Evolutionary conservation across 2,113 vertebrate genomes (phyloP).

Genomic region (Fukomys damarensis): DNA sequence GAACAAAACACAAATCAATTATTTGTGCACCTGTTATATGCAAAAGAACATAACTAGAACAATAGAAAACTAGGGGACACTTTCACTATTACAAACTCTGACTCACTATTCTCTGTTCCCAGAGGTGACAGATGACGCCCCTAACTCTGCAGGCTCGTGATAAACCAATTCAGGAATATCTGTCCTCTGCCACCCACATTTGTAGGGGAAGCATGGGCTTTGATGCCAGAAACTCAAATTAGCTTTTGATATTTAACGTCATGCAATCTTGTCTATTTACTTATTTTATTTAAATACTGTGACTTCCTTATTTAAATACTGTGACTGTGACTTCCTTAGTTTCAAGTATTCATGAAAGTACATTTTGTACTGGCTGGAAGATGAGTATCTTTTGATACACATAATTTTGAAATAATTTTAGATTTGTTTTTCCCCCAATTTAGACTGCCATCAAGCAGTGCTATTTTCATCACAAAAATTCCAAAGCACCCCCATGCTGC

Average conservation of each 20-base stretch:
- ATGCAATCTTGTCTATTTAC: slow-evolving; percentile 10
- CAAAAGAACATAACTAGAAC: neutral
- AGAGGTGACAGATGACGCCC: neutral
- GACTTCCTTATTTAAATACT: slow-evolving; percentile 26
- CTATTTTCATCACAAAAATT: neutral
- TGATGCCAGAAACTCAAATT: slow-evolving; percentile 18
- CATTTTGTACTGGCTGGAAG: slow-evolving; percentile 11
- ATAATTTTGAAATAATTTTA: slow-evolving; percentile 22
- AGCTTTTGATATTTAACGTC: slow-evolving; percentile 23
- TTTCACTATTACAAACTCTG: neutral
- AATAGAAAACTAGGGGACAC: neutral
- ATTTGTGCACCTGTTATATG: neutral
- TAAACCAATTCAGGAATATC: neutral
- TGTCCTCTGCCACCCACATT: neutral
- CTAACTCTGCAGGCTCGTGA: neutral
- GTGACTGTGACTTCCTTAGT: neutral
- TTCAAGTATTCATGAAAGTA: neutral
- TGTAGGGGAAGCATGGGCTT: neutral
- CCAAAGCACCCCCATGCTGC: neutral
- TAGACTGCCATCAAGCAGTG: neutral
- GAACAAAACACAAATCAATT: neutral
- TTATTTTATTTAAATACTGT: neutral
- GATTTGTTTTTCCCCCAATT: neutral
- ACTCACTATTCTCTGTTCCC: neutral
- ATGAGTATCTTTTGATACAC: slow-evolving; percentile 17